These are phyloP conservation scores for Heliothis virescens DNA, from an alignment of 1,140 invertebrate genomes.

Conservation along the genomic window DNA sequence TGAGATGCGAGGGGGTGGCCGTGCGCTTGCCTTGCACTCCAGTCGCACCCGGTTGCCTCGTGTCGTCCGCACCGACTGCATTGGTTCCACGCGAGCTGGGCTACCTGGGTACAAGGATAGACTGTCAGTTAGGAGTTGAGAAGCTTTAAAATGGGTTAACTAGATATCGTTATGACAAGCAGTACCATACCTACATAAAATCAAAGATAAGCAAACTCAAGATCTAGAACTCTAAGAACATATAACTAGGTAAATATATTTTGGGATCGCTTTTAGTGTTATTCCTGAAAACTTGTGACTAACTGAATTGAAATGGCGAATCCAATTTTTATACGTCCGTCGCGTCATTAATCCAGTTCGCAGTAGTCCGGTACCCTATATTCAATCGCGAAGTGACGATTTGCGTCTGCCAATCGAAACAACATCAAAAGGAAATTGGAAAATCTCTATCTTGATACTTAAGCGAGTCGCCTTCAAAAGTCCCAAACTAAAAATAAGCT, in stretches of 20 bases:
- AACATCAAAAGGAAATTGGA: slow-evolving; percentile 19
- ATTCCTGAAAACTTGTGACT: slow-evolving; percentile 6
- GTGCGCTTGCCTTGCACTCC: slow-evolving; percentile 89
- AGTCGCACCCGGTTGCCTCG: slow-evolving; percentile 88
- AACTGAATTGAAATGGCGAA: slow-evolving; percentile 11
- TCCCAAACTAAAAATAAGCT: slow-evolving; percentile 76
- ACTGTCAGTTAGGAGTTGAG: slow-evolving; percentile 11
- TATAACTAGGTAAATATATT: not conserved
- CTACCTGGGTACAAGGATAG: slow-evolving; percentile 65
- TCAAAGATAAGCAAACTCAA: too few relatives aligned
- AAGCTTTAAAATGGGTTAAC: not conserved
- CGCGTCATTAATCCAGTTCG: slow-evolving; percentile 27
- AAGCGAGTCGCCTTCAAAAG: slow-evolving; percentile 72
- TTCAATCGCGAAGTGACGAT: slow-evolving; percentile 15
- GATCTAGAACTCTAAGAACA: not conserved
- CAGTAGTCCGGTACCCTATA: slow-evolving; percentile 32
- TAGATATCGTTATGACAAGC: too few relatives aligned
- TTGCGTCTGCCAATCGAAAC: not conserved
- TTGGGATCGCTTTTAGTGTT: not conserved
- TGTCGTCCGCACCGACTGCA: slow-evolving; percentile 75
- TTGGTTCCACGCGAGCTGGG: slow-evolving; percentile 75
- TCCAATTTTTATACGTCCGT: slow-evolving; percentile 11
- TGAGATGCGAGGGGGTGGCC: slow-evolving; percentile 89
- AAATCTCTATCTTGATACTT: slow-evolving; percentile 62
- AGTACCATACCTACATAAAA: too few relatives aligned